Conservation (phyloP, 2,888 invertebrate genomes). For the Zhengitettix transpicula region DNA sequence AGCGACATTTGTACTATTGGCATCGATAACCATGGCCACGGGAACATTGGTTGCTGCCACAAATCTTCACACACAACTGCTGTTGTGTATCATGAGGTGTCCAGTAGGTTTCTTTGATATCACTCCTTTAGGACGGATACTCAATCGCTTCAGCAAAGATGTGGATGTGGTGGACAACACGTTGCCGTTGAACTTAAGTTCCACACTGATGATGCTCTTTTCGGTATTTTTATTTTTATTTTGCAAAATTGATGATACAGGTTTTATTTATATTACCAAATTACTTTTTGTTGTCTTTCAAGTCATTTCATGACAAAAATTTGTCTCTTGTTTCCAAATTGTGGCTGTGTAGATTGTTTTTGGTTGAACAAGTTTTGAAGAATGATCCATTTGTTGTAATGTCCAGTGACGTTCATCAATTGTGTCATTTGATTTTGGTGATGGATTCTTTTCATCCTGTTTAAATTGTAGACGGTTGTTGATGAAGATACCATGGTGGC, state of each 20-base stretch:
- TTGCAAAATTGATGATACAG: background rate
- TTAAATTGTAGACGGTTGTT: too few species aligned
- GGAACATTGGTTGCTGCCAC: conserved; percentile 16
- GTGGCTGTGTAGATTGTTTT: background rate
- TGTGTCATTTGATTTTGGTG: too few species aligned
- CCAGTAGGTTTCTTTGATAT: conserved; percentile 54
- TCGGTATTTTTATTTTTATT: conserved; percentile 28
- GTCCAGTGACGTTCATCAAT: too few species aligned
- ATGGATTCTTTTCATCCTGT: too few species aligned
- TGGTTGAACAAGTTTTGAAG: too few species aligned
- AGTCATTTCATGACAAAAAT: too few species aligned
- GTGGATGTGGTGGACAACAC: conserved; percentile 45
- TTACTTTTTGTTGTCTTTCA: too few species aligned
- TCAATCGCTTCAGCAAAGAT: conserved; percentile 52
- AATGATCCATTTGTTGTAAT: too few species aligned
- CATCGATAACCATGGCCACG: conserved; percentile 16
- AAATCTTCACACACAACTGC: conserved; percentile 36
- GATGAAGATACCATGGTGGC: too few species aligned
- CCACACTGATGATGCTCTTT: conserved; percentile 50
- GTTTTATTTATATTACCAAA: too few species aligned
- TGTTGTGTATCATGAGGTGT: conserved; percentile 38
- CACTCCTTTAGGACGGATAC: conserved; percentile 48
- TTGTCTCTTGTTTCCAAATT: background rate
- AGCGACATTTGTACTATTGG: conserved; percentile 17
- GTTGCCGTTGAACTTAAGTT: conserved; percentile 37